A percentile compares a stretch with the other conserved stretches of the same genome.
These are phyloP conservation scores for Melipona bicolor DNA, from an alignment of 2,888 invertebrate species.

Conservation along the genomic window DNA sequence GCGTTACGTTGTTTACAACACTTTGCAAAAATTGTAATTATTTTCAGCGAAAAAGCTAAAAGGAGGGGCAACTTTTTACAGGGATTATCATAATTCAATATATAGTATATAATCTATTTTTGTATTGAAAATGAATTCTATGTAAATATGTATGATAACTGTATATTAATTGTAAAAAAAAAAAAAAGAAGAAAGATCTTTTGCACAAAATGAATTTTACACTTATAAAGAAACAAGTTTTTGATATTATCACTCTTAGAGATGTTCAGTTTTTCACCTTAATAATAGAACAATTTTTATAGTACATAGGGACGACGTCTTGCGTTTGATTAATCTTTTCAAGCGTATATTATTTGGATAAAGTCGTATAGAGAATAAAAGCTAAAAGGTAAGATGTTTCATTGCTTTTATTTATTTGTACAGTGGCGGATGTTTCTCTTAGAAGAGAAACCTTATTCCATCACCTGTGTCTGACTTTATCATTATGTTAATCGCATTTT, in stretches of 20 bases:
- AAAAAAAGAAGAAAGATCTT: constrained; percentile 53
- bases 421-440: constrained; percentile 12
- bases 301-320: constrained; percentile 34
- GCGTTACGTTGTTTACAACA: constrained; percentile 42
- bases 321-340: constrained; percentile 26
- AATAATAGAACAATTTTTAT: constrained; percentile 30
- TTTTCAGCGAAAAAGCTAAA: constrained; percentile 32
- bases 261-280: constrained; percentile 59
- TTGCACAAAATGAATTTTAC: constrained; percentile 79
- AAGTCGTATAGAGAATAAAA: constrained; percentile 32
- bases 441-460: neutral
- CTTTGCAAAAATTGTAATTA: constrained; percentile 48
- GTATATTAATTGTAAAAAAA: constrained; percentile 79
- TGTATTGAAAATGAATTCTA: constrained; percentile 67
- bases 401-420: constrained; percentile 31
- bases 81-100: constrained; percentile 61
- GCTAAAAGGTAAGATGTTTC: constrained; percentile 35
- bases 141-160: constrained; percentile 79
- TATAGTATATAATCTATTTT: constrained; percentile 75
- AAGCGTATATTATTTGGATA: constrained; percentile 7
- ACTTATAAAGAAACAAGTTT: constrained; percentile 77
- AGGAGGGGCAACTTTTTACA: constrained; percentile 59
- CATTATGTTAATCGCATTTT: constrained; percentile 25
- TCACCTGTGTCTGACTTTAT: constrained; percentile 2
- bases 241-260: constrained; percentile 63